These are phyloP conservation scores for Dolichallabes microphthalmus DNA, from an alignment of 2,113 vertebrate genomes.

Conservation along the genomic window DNA sequence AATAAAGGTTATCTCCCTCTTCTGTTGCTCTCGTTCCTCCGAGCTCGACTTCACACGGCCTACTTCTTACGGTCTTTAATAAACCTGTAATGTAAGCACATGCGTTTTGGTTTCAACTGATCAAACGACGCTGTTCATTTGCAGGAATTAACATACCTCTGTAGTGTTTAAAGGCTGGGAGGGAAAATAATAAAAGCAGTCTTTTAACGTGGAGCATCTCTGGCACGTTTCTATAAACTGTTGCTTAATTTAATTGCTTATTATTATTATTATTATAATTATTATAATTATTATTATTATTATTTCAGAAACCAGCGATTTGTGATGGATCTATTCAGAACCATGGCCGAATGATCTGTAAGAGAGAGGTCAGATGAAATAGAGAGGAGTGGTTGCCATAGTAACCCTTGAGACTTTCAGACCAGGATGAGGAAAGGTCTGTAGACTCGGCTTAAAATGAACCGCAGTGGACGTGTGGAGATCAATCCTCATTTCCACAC, in stretches of 20 bases:
- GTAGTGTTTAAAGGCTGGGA: too few species aligned
- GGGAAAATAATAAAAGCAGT: neutral
- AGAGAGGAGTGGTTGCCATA: neutral
- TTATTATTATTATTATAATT: neutral
- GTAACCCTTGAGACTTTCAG: conserved; percentile 8
- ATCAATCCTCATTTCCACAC: neutral
- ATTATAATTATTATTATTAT: neutral
- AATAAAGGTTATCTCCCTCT: neutral
- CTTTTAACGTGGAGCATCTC: too few species aligned
- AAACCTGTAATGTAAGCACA: neutral
- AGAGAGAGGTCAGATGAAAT: conserved; percentile 17
- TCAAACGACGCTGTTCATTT: neutral
- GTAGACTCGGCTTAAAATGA: conserved; percentile 3
- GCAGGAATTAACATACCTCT: neutral
- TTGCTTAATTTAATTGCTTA: neutral
- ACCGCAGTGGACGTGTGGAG: neutral
- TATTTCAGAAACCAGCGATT: neutral
- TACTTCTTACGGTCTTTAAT: neutral
- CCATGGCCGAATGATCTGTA: neutral
- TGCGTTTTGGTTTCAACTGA: neutral
- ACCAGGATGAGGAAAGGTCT: neutral
- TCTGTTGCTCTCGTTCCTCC: neutral
- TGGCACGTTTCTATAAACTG: neutral
- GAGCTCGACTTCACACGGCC: neutral
- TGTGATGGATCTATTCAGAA: neutral